These are phyloP conservation scores for Microplitis mediator DNA, from an alignment of 1,140 invertebrate genomes.

Conservation along the genomic window DNA sequence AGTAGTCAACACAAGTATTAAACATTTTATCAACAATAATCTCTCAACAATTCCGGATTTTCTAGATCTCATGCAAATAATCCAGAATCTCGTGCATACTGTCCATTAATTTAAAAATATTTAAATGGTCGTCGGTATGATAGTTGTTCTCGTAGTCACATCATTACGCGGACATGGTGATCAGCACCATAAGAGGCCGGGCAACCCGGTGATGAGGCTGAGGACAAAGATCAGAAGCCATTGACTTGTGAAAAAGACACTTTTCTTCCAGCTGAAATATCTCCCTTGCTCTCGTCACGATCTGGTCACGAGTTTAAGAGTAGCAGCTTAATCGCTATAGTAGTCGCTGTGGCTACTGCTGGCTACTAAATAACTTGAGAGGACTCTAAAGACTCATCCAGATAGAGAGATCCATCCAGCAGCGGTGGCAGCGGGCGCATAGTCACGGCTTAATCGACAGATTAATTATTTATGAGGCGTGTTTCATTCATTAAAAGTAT, in stretches of 20 bases:
- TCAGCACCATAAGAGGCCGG: not conserved
- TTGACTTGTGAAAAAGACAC: not conserved
- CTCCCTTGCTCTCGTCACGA: not conserved
- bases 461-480: slow-evolving; percentile 65
- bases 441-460: slow-evolving; percentile 58
- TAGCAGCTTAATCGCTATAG: not conserved
- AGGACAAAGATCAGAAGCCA: slow-evolving; percentile 2
- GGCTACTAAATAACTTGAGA: not conserved
- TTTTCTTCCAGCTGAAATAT: not conserved
- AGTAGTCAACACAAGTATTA: too few species aligned
- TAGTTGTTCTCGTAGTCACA: too few species aligned
- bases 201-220: not conserved
- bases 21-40: too few species aligned
- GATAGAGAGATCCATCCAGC: slow-evolving; percentile 27
- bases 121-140: slow-evolving; percentile 33
- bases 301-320: not conserved
- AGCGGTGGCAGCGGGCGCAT: slow-evolving; percentile 37
- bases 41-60: slow-evolving; percentile 35
- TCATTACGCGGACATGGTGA: not conserved
- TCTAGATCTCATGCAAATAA: slow-evolving; percentile 24
- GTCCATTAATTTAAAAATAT: too few species aligned
- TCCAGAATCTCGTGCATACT: too few species aligned
- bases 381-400: not conserved
- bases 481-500: slow-evolving; percentile 61
- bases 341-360: not conserved